phyloP scores from a whole-genome alignment of 2,888 invertebrate genomes.

The Leptothorax acervorum region DNA sequence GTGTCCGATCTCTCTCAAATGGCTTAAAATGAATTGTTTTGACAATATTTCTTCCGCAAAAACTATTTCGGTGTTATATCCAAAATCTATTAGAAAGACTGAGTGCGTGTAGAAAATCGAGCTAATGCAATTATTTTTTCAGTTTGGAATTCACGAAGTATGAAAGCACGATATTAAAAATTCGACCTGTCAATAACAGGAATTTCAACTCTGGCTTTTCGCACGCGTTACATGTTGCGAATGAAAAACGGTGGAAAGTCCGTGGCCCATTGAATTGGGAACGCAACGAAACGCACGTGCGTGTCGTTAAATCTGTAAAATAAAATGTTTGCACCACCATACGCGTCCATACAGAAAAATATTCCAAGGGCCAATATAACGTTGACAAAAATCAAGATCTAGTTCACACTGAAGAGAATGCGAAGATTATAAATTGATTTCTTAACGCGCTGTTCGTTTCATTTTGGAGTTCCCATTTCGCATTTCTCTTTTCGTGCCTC shows the following conservation, averaged over 20 bases:
- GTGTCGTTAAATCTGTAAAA: conserved; percentile 31
- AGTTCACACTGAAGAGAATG: neutral
- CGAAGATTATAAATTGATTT: conserved; percentile 18
- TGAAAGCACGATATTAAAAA: conserved; percentile 49
- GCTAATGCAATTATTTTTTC: conserved; percentile 48
- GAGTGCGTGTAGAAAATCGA: conserved; percentile 26
- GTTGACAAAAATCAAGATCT: neutral
- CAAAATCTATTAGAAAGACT: neutral
- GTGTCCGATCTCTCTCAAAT: neutral
- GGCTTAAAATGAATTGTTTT: conserved; percentile 5
- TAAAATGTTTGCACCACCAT: conserved; percentile 27
- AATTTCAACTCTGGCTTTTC: conserved; percentile 51
- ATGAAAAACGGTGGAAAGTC: conserved; percentile 49
- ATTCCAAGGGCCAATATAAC: neutral
- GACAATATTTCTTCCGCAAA: neutral
- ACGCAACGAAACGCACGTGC: conserved; percentile 38
- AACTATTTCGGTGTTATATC: neutral
- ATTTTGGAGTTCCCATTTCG: neutral
- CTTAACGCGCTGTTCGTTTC: neutral
- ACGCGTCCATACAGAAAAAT: neutral
- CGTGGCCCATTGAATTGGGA: conserved; percentile 31
- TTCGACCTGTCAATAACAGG: conserved; percentile 52
- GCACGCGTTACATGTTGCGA: conserved; percentile 39
- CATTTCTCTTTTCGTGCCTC: conserved; percentile 4
- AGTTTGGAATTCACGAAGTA: conserved; percentile 44